Percentiles rank a stretch among this genome's conserved stretches.
These are phyloP conservation scores for Drosophila ironensis DNA, from an alignment of 1,140 invertebrate species.

Conservation along the genomic window DNA sequence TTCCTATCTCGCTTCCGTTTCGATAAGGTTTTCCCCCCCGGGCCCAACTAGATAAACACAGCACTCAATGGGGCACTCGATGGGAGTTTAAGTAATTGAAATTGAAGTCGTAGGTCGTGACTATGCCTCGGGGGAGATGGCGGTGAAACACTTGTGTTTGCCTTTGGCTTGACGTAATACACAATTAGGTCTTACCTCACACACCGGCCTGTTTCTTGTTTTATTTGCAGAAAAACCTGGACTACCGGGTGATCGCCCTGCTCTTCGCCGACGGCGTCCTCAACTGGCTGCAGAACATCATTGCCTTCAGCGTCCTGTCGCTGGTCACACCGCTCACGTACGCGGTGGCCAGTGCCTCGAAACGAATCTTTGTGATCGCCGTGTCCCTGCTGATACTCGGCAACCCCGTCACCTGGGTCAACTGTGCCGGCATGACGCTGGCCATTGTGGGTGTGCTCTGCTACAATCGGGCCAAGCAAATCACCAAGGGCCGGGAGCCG, in stretches of 20 bases:
- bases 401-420: slow-evolving; percentile 95
- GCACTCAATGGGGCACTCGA: neutral
- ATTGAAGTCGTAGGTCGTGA: too few relatives aligned
- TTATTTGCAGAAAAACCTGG: slow-evolving; percentile 81
- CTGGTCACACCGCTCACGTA: slow-evolving; percentile 96
- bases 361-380: slow-evolving; percentile 95
- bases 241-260: slow-evolving; percentile 85
- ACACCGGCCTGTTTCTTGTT: neutral
- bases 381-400: slow-evolving; percentile 93
- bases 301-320: slow-evolving; percentile 95
- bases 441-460: slow-evolving; percentile 94
- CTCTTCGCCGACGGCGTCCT: slow-evolving; percentile 92
- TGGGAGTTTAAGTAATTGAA: too few relatives aligned
- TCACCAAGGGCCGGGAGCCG: slow-evolving; percentile 47
- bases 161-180: too few relatives aligned
- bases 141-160: neutral
- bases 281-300: slow-evolving; percentile 97
- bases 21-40: too few relatives aligned
- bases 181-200: too few relatives aligned
- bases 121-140: neutral
- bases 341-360: slow-evolving; percentile 97
- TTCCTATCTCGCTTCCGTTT: slow-evolving; percentile 6
- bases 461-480: slow-evolving; percentile 88
- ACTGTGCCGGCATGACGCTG: slow-evolving; percentile 95
- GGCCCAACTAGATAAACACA: too few relatives aligned